Percentiles rank a stretch among this genome's conserved stretches.
phyloP scores from a whole-genome alignment of 2,797 vertebrate species.

The Pogoniulus pusillus region DNA sequence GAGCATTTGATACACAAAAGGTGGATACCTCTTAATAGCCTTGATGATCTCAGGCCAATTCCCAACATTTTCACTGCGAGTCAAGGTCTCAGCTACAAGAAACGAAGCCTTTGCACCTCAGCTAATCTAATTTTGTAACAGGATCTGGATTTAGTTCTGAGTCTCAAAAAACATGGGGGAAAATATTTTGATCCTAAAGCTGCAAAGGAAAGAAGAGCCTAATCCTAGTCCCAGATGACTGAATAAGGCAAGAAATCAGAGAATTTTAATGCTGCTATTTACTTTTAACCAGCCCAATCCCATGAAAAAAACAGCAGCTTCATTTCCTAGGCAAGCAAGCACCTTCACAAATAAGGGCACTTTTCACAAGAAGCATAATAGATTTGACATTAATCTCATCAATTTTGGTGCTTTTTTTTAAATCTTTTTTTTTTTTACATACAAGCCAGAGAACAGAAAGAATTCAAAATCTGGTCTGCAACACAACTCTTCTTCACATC shows the following conservation, averaged over 20 bases:
- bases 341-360: not conserved
- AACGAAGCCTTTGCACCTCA: not conserved
- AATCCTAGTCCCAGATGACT: conserved; percentile 38
- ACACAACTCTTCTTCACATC: not conserved
- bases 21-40: not conserved
- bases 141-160: not conserved
- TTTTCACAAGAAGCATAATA: conserved; percentile 43
- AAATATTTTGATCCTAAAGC: conserved; percentile 18
- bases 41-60: not conserved
- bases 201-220: not conserved
- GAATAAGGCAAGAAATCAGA: conserved; percentile 43
- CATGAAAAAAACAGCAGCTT: conserved; percentile 38
- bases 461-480: not conserved
- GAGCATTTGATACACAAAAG: not conserved
- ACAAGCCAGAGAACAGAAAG: not conserved
- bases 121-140: not conserved
- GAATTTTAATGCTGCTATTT: conserved; percentile 41
- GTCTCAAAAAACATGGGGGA: not conserved
- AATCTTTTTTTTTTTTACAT: not conserved
- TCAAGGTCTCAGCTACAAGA: not conserved
- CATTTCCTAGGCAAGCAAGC: conserved; percentile 27
- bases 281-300: conserved; percentile 16
- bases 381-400: not conserved
- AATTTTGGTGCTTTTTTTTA: conserved; percentile 24
- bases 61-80: not conserved